A percentile compares a stretch with the other conserved stretches of the same genome.
Evolutionary conservation across 2,888 invertebrate genomes (phyloP).

Genomic region (Mongoloraphidia duomilia): DNA sequence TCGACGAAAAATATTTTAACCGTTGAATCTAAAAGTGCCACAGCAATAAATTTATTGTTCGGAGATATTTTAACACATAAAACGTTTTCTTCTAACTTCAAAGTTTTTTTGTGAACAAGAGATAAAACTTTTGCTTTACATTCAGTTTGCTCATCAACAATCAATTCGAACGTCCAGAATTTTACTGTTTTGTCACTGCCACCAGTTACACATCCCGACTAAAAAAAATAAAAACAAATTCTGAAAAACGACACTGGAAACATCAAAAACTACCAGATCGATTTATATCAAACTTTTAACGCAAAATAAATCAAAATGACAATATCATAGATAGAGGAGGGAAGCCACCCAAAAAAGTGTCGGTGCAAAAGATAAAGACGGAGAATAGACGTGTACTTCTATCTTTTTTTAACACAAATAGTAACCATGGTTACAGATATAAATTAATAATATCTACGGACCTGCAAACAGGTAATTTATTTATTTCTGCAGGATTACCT

Average conservation of each 20-base stretch:
- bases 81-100: slow-evolving; percentile 80
- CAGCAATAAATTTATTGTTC: slow-evolving; percentile 76
- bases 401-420: no score
- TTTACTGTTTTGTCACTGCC: slow-evolving; percentile 83
- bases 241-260: slow-evolving; percentile 2
- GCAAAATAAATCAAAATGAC: background rate
- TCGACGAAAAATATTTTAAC: slow-evolving; percentile 92
- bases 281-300: background rate
- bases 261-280: background rate
- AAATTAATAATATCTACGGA: no score
- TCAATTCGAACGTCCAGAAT: slow-evolving; percentile 86
- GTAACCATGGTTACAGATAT: no score
- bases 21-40: slow-evolving; percentile 81
- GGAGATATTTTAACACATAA: slow-evolving; percentile 71
- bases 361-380: no score
- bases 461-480: no score
- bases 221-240: slow-evolving; percentile 23
- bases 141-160: slow-evolving; percentile 47
- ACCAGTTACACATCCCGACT: slow-evolving; percentile 71
- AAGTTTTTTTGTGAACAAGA: slow-evolving; percentile 60
- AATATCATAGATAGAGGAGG: no score
- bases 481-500: no score
- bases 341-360: no score
- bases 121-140: slow-evolving; percentile 58
- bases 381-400: no score